A percentile compares a stretch with the other conserved stretches of the same genome.
Evolutionary conservation across 2,113 vertebrate genomes (phyloP).

Genomic region (Peromyscus maniculatus): DNA sequence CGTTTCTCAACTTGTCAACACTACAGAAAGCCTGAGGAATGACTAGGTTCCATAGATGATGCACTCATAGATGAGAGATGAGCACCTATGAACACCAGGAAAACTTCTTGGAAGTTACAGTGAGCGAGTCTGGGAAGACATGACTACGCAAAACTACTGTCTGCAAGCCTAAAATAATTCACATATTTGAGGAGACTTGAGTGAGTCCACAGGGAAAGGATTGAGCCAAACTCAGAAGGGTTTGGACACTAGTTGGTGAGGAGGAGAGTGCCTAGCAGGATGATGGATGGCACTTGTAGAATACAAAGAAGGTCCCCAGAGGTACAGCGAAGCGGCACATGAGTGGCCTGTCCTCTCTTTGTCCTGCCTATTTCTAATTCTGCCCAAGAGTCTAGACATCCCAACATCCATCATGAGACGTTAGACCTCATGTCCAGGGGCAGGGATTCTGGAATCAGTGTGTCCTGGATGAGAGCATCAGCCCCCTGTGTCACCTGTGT

Average conservation of each 20-base stretch:
- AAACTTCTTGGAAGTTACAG: not conserved
- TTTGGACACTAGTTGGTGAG: not conserved
- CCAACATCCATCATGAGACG: not conserved
- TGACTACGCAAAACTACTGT: not conserved
- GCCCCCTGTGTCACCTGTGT: not conserved
- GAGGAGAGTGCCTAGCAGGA: not conserved
- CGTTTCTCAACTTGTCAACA: not conserved
- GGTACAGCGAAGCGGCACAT: not conserved
- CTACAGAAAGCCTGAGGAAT: not conserved
- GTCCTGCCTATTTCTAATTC: not conserved
- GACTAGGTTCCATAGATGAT: not conserved
- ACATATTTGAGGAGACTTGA: not conserved
- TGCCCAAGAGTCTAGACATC: not conserved
- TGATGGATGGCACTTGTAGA: not conserved
- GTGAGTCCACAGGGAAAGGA: not conserved
- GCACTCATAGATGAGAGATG: not conserved
- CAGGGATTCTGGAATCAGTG: not conserved
- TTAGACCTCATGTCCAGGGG: not conserved
- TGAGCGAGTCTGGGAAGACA: not conserved
- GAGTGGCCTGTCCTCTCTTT: not conserved
- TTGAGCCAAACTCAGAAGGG: not conserved
- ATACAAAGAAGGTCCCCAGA: not conserved
- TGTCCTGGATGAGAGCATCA: not conserved
- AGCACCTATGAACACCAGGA: not conserved
- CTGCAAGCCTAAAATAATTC: not conserved